These are phyloP conservation scores for Oreochromis tanganicae DNA, from an alignment of 2,113 vertebrate genomes.

Conservation along the genomic window DNA sequence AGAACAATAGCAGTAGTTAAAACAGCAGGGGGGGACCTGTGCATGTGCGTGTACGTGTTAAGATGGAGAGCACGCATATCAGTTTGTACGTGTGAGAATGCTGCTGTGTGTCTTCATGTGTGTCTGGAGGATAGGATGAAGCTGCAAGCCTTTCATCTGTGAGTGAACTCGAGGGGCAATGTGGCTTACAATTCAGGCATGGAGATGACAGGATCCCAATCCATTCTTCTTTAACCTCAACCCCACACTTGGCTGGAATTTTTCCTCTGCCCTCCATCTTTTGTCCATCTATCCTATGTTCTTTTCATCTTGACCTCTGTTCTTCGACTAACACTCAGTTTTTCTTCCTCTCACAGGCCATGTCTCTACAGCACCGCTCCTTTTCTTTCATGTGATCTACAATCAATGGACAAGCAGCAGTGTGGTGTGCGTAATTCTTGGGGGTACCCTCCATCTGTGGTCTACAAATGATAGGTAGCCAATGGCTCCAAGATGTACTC, in stretches of 20 bases:
- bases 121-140: constrained; percentile 3
- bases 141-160: constrained; percentile 50
- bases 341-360: neutral
- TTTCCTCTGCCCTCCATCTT: neutral
- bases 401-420: neutral
- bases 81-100: constrained; percentile 38
- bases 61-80: neutral
- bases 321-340: neutral
- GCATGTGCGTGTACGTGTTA: neutral
- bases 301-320: constrained; percentile 36
- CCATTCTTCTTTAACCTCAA: neutral
- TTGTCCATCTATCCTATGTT: neutral
- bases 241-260: neutral
- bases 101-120: neutral
- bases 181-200: constrained; percentile 18
- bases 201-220: constrained; percentile 32
- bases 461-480: constrained; percentile 42
- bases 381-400: constrained; percentile 41
- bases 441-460: constrained; percentile 12
- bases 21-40: constrained; percentile 6
- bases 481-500: constrained; percentile 65
- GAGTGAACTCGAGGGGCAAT: constrained; percentile 20
- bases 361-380: neutral
- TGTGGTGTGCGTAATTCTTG: neutral
- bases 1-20: constrained; percentile 55